Percentiles rank a stretch among this genome's conserved stretches.
phyloP scores from a whole-genome alignment of 2,113 vertebrate species.

The Malaclemys terrapin region DNA sequence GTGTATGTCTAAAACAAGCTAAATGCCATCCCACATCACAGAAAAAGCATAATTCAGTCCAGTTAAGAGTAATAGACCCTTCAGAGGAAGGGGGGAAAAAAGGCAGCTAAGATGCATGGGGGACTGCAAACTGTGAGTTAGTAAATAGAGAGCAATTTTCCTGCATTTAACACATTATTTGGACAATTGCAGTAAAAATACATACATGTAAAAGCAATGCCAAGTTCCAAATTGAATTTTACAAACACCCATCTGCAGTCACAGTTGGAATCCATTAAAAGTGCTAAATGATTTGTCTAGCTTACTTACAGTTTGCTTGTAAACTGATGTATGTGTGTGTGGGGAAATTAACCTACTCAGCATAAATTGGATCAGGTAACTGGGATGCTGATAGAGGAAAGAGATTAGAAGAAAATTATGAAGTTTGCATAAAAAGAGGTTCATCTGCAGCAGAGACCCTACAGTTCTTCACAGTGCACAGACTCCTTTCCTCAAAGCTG shows the following conservation, averaged over 20 bases:
- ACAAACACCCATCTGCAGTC: constrained; percentile 3
- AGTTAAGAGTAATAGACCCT: background rate
- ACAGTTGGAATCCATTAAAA: constrained; percentile 45
- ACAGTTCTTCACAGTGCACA: background rate
- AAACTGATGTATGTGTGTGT: background rate
- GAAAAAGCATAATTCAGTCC: background rate
- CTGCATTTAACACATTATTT: background rate
- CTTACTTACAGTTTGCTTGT: constrained; percentile 19
- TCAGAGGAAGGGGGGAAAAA: background rate
- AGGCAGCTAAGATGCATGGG: background rate
- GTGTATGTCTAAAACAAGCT: background rate
- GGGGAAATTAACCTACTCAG: background rate
- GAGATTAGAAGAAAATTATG: background rate
- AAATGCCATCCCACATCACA: background rate
- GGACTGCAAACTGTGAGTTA: background rate
- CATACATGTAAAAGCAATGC: constrained; percentile 7
- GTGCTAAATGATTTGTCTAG: constrained; percentile 40
- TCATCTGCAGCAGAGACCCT: background rate
- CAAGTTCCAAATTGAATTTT: background rate
- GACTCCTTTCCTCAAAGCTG: background rate
- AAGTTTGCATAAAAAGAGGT: background rate
- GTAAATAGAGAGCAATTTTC: background rate
- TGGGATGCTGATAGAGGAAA: constrained; percentile 16
- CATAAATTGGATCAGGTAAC: constrained; percentile 17
- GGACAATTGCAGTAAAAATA: constrained; percentile 32